Base-by-base conservation (phyloP, 2,888 invertebrate species). In the Leucozona laternaria region DNA sequence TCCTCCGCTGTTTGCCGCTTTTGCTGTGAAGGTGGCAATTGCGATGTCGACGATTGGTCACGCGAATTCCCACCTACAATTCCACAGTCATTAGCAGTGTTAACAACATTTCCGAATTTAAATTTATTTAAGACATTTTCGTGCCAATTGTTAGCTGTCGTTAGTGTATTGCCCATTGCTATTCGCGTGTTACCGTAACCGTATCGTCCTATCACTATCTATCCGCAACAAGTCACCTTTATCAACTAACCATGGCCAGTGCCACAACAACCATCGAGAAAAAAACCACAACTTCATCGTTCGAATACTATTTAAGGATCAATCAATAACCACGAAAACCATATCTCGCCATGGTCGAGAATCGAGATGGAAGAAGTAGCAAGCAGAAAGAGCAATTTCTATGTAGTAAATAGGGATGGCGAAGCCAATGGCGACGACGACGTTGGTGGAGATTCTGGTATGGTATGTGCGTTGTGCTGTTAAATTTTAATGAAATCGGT, bases 251-350 rank as follows among this genome's bases (percentile, higher is more conserved):
- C 64, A 53, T 64, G 70, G 81, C 45, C 81, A 43, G 73, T 68
- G 73, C 50, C 60, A 64, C 53, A 68, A 53, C 68, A 68, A 40
- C 31, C 66, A 66, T 15, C 60, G 70, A 75, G 64, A 48, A 55
- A 43, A 34, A 81, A 75, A 81, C 78, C 86, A 82, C 86, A 81
- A 86, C 75, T 86, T 86, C 78, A 70, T 53, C 64, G 70, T 20
- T 75, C 73, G 78, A 86, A 79, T 82, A 75, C 86, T 86, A 86
- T 86, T 86, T 86, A 86, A 86, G 81, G 86, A 86, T 86, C 86
- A 82, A 86, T 86, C 86, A 82, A 86, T 86, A 82, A 82, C 81
- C 86, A 86, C 86, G 50, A 86, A 82, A 86, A 86, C 86, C 86
- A 75, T 72, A 68, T 43, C 76, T 50, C 58, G 66, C 68, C 17